phyloP scores from a whole-genome alignment of 2,888 invertebrate genomes.

The Microplitis manilae region DNA sequence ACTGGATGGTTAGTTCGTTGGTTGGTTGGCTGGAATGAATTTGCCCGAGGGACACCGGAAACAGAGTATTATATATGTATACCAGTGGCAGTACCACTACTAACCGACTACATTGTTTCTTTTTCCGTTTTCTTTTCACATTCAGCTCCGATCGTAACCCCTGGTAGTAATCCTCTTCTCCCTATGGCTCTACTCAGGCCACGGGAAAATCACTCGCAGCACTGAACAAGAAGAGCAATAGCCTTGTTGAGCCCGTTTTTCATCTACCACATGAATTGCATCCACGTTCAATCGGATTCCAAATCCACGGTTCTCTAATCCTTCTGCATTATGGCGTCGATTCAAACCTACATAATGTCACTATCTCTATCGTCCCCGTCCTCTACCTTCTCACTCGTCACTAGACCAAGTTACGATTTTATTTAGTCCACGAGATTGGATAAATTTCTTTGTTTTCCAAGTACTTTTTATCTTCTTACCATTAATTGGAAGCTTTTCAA shows the following conservation, averaged over 20 bases:
- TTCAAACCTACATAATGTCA: conserved; percentile 35
- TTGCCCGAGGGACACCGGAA: conserved; percentile 19
- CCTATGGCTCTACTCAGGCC: conserved; percentile 12
- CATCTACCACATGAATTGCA: conserved; percentile 37
- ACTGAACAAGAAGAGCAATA: conserved; percentile 4
- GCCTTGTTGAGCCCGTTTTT: conserved; percentile 22
- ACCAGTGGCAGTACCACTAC: background rate
- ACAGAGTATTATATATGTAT: conserved; percentile 10
- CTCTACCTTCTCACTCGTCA: no score
- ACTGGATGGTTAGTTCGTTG: background rate
- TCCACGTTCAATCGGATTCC: conserved; percentile 38
- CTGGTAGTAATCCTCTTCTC: conserved; percentile 3
- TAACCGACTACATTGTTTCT: conserved; percentile 9
- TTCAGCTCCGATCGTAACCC: conserved; percentile 20
- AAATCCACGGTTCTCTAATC: conserved; percentile 37
- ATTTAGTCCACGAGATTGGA: conserved; percentile 33
- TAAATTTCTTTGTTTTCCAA: conserved; percentile 37
- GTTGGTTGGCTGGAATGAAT: conserved; percentile 26
- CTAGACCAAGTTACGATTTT: conserved; percentile 4
- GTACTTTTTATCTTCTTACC: conserved; percentile 8
- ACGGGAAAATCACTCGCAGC: background rate
- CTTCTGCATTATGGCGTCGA: conserved; percentile 35
- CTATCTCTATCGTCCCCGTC: background rate
- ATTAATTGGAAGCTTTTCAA: conserved; percentile 2
- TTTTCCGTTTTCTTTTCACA: conserved; percentile 6